A percentile compares a stretch with the other conserved stretches of the same genome.
phyloP scores from a whole-genome alignment of 2,888 invertebrate genomes.

The Holacanthella duospinosa region DNA sequence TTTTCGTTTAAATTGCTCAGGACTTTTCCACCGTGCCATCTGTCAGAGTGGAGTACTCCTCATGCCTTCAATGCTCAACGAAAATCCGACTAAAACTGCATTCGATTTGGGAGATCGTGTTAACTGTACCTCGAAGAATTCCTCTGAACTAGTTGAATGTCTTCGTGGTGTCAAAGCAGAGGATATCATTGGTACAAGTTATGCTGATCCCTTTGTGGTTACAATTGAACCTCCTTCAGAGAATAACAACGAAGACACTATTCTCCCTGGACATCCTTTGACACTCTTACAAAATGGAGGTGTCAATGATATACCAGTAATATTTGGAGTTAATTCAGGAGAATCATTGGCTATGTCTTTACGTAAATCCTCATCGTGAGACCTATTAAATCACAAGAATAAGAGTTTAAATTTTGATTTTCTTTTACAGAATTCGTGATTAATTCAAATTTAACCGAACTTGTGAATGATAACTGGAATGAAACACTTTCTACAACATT shows the following conservation, averaged over 20 bases:
- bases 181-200: neutral
- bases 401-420: too few species aligned
- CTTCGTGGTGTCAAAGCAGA: neutral
- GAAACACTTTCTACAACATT: neutral
- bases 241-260: neutral
- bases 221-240: conserved; percentile 7
- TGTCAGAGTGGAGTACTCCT: conserved; percentile 2
- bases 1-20: neutral
- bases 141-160: neutral
- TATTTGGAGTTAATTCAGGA: conserved; percentile 3
- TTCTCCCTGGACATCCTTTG: neutral
- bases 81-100: neutral
- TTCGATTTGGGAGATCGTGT: neutral
- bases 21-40: conserved; percentile 7
- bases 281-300: neutral
- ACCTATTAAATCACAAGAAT: too few species aligned
- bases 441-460: neutral
- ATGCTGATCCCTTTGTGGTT: neutral
- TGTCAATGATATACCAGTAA: conserved; percentile 1
- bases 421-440: neutral
- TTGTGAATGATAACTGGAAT: neutral
- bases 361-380: too few species aligned
- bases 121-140: neutral
- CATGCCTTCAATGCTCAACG: neutral
- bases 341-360: neutral